phyloP scores from a whole-genome alignment of 2,113 vertebrate genomes.

The Channa maculata region DNA sequence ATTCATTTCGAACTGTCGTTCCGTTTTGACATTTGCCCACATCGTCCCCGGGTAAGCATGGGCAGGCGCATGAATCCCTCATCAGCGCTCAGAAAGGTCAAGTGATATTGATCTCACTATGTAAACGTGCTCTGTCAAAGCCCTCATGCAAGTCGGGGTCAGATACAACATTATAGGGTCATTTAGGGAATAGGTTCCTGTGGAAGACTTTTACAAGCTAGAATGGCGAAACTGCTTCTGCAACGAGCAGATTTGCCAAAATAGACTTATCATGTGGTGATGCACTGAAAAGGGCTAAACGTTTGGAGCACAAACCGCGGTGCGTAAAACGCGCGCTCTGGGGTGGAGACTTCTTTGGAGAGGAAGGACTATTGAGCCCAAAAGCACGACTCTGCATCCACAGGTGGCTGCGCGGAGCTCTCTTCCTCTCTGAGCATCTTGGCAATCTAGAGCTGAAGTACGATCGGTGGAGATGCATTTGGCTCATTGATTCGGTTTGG shows the following conservation, averaged over 20 bases:
- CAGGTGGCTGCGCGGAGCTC: slow-evolving; percentile 60
- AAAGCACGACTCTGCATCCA: slow-evolving; percentile 51
- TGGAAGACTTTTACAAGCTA: not conserved
- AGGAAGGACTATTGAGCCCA: slow-evolving; percentile 33
- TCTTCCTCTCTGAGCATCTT: slow-evolving; percentile 5
- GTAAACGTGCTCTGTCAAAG: slow-evolving; percentile 58
- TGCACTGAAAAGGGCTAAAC: not conserved
- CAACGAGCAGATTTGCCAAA: not conserved
- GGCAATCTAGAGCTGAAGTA: not conserved
- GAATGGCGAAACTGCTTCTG: not conserved
- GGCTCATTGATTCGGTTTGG: not conserved
- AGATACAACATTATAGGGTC: slow-evolving; percentile 17
- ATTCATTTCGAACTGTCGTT: slow-evolving; percentile 60
- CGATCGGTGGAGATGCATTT: slow-evolving; percentile 5
- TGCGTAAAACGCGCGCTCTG: slow-evolving; percentile 74
- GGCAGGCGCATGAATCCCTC: slow-evolving; percentile 61
- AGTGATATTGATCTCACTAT: slow-evolving; percentile 68
- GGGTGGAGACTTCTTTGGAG: slow-evolving; percentile 65
- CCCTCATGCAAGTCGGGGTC: slow-evolving; percentile 29
- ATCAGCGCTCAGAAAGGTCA: slow-evolving; percentile 74
- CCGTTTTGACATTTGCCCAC: slow-evolving; percentile 78
- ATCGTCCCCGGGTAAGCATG: slow-evolving; percentile 58
- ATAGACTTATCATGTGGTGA: not conserved
- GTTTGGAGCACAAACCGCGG: slow-evolving; percentile 1
- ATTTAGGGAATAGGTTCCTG: not conserved